Evolutionary conservation across 2,797 vertebrate species (phyloP), one percentile per base, ranked within the genome.

Genomic region (Myiothlypis chrysogaster): DNA sequence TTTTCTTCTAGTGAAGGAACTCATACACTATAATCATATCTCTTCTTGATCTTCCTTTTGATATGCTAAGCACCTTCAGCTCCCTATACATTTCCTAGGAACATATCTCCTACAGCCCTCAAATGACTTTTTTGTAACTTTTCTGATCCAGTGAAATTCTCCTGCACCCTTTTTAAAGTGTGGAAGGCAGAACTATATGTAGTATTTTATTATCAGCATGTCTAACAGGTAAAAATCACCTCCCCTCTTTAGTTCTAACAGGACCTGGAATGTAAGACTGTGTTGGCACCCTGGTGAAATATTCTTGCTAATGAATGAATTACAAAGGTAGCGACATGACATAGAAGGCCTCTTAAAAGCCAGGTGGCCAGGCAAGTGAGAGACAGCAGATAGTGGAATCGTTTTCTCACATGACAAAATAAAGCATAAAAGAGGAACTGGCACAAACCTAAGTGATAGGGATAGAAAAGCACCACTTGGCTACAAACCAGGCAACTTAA

Each of bases 91-190:
- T 96, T 88, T 86, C 91, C 89, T 91, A 85, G 89, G 82, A 96
- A 94, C 72, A 39, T 71, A 85, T 93, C 65, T 94, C 94, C 91
- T 83, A 66, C 82, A 94, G 95, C 89, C 72, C 89, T 95, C 87
- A 96, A 96, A 96, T 94, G 92, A 96, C 94, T 96, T 96, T 96
- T 96, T 94, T 95, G 79, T 95, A 96, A 96, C 94, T 94, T 96
- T 95, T 95, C 95, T 96, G 91, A 95, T 94, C 77, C 95, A 96
- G 77, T 84, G 83, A 96, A 93, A 96, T 96, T 94, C 70, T 94
- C 86, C 88, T 50, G 94, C 92, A 89, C 82, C 70, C 94, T 95
- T 93, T 96, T 94, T 92, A 78, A 95, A 94, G 83, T 44, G 60
- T 50, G n/a, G 89, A 94, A 95, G 78, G 50, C 94, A 96, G 95